These are phyloP conservation scores for Leptonema lineaticorne DNA, from an alignment of 1,140 invertebrate genomes.

Conservation along the genomic window DNA sequence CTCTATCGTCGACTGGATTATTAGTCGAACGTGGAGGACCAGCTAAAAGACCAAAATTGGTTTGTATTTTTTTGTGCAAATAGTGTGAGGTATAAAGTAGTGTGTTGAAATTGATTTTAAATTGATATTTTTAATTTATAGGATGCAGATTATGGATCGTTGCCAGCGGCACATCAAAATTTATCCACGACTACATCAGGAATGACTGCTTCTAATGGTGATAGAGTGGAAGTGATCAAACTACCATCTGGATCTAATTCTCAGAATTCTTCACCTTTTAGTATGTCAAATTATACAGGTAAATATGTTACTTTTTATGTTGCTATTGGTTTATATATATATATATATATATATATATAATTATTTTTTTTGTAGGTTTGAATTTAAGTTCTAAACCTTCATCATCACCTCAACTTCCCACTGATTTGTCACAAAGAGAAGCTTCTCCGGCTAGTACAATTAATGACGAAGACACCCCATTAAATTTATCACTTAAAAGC, in stretches of 20 bases:
- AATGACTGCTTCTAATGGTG: conserved; percentile 50
- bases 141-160: conserved; percentile 33
- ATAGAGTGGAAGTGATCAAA: conserved; percentile 77
- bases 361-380: conserved; percentile 43
- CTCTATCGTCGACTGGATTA: conserved; percentile 49
- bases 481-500: conserved; percentile 80
- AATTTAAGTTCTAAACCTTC: conserved; percentile 54
- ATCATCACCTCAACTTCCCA: conserved; percentile 48
- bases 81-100: too few relatives aligned
- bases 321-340: too few relatives aligned
- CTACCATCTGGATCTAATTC: conserved; percentile 61
- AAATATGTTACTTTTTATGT: background rate
- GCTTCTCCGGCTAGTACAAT: conserved; percentile 50
- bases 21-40: conserved; percentile 55
- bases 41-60: conserved; percentile 60
- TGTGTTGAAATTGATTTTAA: too few relatives aligned
- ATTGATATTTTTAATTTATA: background rate
- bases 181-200: conserved; percentile 32
- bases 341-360: too few relatives aligned
- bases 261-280: conserved; percentile 50
- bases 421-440: conserved; percentile 49
- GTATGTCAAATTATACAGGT: conserved; percentile 53
- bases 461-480: conserved; percentile 69
- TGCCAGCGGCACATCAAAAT: conserved; percentile 39
- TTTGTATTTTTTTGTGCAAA: conserved; percentile 37